Base-by-base conservation (phyloP, 1,140 invertebrate species). In the Zelostemma sp. region DNA sequence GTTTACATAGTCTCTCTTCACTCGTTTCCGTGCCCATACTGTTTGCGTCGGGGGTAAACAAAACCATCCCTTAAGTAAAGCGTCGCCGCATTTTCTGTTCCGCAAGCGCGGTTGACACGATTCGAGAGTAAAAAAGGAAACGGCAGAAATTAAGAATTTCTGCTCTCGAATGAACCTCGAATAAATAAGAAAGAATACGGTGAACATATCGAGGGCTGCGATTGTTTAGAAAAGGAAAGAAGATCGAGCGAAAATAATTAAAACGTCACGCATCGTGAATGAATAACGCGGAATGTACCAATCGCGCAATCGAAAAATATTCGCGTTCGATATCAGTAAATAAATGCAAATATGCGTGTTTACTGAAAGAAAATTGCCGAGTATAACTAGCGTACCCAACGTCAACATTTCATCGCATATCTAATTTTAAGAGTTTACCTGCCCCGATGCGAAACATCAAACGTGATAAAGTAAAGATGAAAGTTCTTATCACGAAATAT, bases 1-100 rank as follows among this genome's bases (percentile, higher is more conserved):
- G 16, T 46, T 46, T 46, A 18, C 45, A 46, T 46, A 46, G 45
- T 46, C 45, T 46, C 45, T 19, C 45, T 46, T 18, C 19, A 46
- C 45, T 46, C 45, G 16, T 19, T 46, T 21, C 45, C 19, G 45
- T 19, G 17, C 41, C 18, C 14, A 15, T 43, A 9, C 16, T 46
- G 45, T 46, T 46, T 46, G 45, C 17, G 19, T 18, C 19, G 19
- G 8, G 9, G 19, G 45, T 46, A 46, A 46, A 46, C 45, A 46
- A 46, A 12, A 46, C 45, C 45, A 46, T 46, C 45, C 45, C 18
- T 46, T 19, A 46, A 46, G 45, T 46, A 19, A 19, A 18, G 45
- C 19, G 19, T 46, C 45, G 17, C 17, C 18, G 6, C 16, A 1
- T 19, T 46, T 46, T 46, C 18, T 19, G 19, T 46, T 46, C 19